A percentile compares a stretch with the other conserved stretches of the same genome.
These are phyloP conservation scores for Keiferia lycopersicella DNA, from an alignment of 2,888 invertebrate genomes.

Conservation along the genomic window DNA sequence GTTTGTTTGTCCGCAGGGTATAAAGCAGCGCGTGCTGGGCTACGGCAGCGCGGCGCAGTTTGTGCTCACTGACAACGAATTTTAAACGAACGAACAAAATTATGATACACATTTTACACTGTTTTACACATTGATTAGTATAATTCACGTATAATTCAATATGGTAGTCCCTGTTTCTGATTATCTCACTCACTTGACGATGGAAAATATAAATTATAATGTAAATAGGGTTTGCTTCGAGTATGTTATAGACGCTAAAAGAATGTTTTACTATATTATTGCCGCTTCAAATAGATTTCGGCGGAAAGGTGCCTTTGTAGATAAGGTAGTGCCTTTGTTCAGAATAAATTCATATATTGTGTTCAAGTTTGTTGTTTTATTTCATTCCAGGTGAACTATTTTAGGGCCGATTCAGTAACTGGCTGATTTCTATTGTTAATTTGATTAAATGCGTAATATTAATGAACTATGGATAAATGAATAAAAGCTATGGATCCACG, in stretches of 20 bases:
- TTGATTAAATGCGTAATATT: too few relatives aligned
- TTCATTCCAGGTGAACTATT: slow-evolving; percentile 27
- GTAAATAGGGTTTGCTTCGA: slow-evolving; percentile 69
- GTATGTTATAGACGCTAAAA: slow-evolving; percentile 62
- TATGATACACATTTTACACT: slow-evolving; percentile 50
- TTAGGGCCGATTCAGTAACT: too few relatives aligned
- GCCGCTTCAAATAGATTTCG: slow-evolving; percentile 59
- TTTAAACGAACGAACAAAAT: slow-evolving; percentile 60
- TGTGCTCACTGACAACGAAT: slow-evolving; percentile 78
- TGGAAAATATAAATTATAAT: slow-evolving; percentile 53
- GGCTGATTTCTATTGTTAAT: too few relatives aligned
- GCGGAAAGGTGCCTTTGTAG: slow-evolving; percentile 66
- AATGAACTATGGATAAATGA: too few relatives aligned
- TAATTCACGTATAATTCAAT: slow-evolving; percentile 49
- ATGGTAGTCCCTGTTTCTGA: slow-evolving; percentile 54
- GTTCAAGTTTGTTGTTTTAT: slow-evolving; percentile 56
- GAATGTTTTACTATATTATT: slow-evolving; percentile 63
- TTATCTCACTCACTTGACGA: slow-evolving; percentile 55
- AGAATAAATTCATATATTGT: slow-evolving; percentile 70
- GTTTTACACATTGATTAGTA: slow-evolving; percentile 37
- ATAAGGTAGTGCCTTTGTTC: slow-evolving; percentile 72
- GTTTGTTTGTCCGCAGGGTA: slow-evolving; percentile 42
- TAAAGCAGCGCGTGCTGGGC: slow-evolving; percentile 79
- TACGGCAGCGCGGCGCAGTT: slow-evolving; percentile 83
- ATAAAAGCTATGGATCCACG: too few relatives aligned